phyloP scores from a whole-genome alignment of 2,888 invertebrate genomes.

The Lasioglossum lativentre region DNA sequence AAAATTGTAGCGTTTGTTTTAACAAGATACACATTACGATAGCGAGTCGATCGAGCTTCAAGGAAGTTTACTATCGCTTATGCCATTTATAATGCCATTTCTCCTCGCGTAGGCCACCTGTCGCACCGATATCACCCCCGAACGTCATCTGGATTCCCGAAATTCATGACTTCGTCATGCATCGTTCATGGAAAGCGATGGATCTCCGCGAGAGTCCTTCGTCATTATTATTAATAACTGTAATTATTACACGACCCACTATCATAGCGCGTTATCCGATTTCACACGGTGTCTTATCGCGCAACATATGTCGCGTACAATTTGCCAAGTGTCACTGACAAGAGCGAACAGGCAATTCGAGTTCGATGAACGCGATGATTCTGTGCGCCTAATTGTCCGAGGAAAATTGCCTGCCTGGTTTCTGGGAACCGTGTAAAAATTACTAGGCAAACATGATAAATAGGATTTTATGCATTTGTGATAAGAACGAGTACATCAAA shows the following conservation, averaged over 20 bases:
- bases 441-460: neutral
- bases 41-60: neutral
- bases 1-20: neutral
- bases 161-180: constrained; percentile 20
- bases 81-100: neutral
- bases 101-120: constrained; percentile 50
- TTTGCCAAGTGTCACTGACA: constrained; percentile 23
- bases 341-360: constrained; percentile 3
- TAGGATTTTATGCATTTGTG: neutral
- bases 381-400: neutral
- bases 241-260: constrained; percentile 52
- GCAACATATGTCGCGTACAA: constrained; percentile 45
- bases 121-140: constrained; percentile 53
- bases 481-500: too few relatives aligned
- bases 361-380: neutral
- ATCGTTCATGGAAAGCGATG: constrained; percentile 16
- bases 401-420: neutral
- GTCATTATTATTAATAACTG: constrained; percentile 63
- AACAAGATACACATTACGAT: neutral
- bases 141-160: constrained; percentile 38
- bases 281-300: constrained; percentile 52
- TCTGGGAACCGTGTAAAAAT: constrained; percentile 3
- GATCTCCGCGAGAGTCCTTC: constrained; percentile 13
- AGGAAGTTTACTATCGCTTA: neutral
- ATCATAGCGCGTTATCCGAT: constrained; percentile 50